Conservation (phyloP, 2,113 vertebrate species). For the Quiscalus mexicanus region DNA sequence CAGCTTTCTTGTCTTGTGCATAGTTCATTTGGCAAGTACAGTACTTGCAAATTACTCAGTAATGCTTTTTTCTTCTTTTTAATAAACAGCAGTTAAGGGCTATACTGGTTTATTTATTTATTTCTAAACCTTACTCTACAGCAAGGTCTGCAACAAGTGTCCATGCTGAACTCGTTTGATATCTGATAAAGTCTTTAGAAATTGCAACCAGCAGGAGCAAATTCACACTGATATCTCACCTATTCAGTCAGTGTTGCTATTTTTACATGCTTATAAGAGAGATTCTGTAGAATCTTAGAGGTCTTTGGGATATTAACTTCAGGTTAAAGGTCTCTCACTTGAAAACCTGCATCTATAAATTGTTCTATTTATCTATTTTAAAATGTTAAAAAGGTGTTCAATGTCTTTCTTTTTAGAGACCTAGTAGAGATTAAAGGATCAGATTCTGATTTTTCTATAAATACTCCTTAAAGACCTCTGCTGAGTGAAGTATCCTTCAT, state of each 20-base stretch:
- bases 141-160: background rate
- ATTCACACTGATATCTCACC: background rate
- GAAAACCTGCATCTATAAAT: background rate
- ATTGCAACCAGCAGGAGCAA: background rate
- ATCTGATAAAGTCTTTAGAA: background rate
- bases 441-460: background rate
- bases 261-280: background rate
- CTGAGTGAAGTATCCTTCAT: background rate
- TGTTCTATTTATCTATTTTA: background rate
- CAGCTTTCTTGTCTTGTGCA: background rate
- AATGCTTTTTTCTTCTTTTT: background rate
- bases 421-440: background rate
- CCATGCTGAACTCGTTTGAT: background rate
- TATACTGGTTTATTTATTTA: constrained; percentile 9
- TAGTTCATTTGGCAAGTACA: background rate
- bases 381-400: background rate
- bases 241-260: background rate
- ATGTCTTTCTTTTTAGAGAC: background rate
- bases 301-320: background rate
- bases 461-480: background rate
- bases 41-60: background rate
- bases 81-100: constrained; percentile 63
- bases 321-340: background rate
- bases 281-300: background rate
- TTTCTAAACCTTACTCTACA: background rate